Base-by-base conservation (phyloP, 2,797 vertebrate genomes). In the Echeneis naucrates region DNA sequence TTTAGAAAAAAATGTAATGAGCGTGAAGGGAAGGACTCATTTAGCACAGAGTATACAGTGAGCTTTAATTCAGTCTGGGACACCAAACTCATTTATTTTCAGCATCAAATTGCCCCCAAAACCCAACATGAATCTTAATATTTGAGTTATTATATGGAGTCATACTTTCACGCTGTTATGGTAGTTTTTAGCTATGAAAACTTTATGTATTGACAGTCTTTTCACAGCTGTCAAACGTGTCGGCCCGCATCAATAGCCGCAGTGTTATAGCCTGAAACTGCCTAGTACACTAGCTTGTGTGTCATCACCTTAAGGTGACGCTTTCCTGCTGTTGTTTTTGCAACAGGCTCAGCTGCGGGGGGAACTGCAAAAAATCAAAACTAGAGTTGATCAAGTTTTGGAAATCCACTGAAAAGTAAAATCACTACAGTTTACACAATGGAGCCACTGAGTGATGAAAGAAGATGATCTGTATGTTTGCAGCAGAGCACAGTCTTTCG, bases 361-460 rank as follows among this genome's bases (percentile, higher is more conserved):
- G 38, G 66, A 80, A 73, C 59, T 3, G 75, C 63, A 60, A 72
- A 68, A 67, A 42, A 42, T 65, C 45, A 35, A 65, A 78, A 59
- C n/a, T 44, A 71, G 40, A 59, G 8, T 6, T 42, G 47, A 77
- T 80, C 42, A 69, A 37, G 21, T 62, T 10, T 68, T 61, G 17
- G 30, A 62, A 24, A 60, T 48, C 59, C 14, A 70, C 33, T 66
- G 17, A 52, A 53, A 60, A 75, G 45, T 35, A 13, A 51, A 35
- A 12, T 72, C 24, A 65, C 58, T 19, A 38, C 21, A 59, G 44
- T 71, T 82, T 57, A 74, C 57, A 59, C 44, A 38, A 35, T 17
- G 47, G 35, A 32, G 61, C 70, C 33, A 16, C 5, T 44, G 48
- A 53, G 17, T 44, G 47, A 77, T 56, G 45, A 56, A 61, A 55